A percentile compares a stretch with the other conserved stretches of the same genome.
phyloP scores from a whole-genome alignment of 2,888 invertebrate genomes.

The Phaedon cochleariae region DNA sequence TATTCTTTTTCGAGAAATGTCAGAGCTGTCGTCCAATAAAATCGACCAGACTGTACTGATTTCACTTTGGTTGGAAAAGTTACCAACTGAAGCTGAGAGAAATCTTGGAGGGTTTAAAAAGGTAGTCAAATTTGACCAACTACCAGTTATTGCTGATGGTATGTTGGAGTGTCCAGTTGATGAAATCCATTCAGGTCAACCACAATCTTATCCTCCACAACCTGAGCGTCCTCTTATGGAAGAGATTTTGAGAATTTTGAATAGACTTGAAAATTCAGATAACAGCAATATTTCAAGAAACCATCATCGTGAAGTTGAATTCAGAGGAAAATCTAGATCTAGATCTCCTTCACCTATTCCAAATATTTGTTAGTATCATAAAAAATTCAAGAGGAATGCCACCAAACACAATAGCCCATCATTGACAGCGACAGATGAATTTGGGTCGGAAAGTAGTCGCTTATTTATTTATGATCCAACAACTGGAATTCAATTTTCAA shows the following conservation, averaged over 20 bases:
- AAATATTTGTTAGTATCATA: too few relatives aligned
- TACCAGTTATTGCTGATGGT: not conserved
- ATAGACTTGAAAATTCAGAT: too few relatives aligned
- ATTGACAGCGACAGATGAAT: not conserved
- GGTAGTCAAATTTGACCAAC: not conserved
- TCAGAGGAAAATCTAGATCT: too few relatives aligned
- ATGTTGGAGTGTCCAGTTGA: not conserved
- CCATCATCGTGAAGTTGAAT: too few relatives aligned
- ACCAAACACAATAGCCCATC: not conserved
- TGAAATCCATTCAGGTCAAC: not conserved
- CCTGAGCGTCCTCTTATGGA: not conserved
- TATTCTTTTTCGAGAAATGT: too few relatives aligned
- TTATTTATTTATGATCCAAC: not conserved
- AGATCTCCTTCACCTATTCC: not conserved
- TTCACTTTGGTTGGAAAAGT: slow-evolving; percentile 4
- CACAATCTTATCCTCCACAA: not conserved
- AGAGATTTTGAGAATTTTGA: not conserved
- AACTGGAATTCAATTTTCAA: not conserved
- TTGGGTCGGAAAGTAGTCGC: not conserved
- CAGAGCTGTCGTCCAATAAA: too few relatives aligned
- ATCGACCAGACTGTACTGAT: too few relatives aligned
- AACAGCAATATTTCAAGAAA: too few relatives aligned
- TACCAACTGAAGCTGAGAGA: not conserved
- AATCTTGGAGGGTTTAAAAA: not conserved
- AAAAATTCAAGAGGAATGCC: too few relatives aligned